A percentile compares a stretch with the other conserved stretches of the same genome.
These are phyloP conservation scores for Formica selysi DNA, from an alignment of 1,140 invertebrate species.

Conservation along the genomic window DNA sequence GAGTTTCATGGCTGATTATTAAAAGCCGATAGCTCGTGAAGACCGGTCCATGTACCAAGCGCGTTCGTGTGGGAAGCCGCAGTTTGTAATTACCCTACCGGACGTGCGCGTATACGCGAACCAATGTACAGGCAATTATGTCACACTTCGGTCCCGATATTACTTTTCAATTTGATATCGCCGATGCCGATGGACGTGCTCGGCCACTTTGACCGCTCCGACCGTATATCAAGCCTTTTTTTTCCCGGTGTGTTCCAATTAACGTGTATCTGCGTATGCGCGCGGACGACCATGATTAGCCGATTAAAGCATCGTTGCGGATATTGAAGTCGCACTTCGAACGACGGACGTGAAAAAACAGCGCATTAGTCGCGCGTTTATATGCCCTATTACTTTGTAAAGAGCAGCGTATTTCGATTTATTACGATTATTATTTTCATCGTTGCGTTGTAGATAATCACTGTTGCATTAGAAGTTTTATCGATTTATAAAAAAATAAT, in stretches of 20 bases:
- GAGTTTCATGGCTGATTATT: constrained; percentile 77
- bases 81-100: constrained; percentile 73
- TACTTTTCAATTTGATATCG: constrained; percentile 75
- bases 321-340: constrained; percentile 74
- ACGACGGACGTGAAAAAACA: constrained; percentile 52
- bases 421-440: constrained; percentile 23
- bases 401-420: neutral
- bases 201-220: neutral
- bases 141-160: constrained; percentile 71
- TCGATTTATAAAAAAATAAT: constrained; percentile 3
- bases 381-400: neutral
- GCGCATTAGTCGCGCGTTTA: neutral
- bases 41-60: constrained; percentile 1
- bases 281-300: constrained; percentile 69
- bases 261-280: constrained; percentile 41
- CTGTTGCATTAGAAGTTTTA: neutral
- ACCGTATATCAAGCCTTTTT: neutral
- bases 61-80: constrained; percentile 5
- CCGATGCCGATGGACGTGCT: neutral
- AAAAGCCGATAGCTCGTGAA: constrained; percentile 71
- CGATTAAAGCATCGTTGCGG: constrained; percentile 66
- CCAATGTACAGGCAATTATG: constrained; percentile 71
- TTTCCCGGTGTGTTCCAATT: constrained; percentile 61
- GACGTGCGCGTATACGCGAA: constrained; percentile 55
- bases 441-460: neutral